Conservation (phyloP, 2,888 invertebrate genomes). For the Epistrophe grossulariae region DNA sequence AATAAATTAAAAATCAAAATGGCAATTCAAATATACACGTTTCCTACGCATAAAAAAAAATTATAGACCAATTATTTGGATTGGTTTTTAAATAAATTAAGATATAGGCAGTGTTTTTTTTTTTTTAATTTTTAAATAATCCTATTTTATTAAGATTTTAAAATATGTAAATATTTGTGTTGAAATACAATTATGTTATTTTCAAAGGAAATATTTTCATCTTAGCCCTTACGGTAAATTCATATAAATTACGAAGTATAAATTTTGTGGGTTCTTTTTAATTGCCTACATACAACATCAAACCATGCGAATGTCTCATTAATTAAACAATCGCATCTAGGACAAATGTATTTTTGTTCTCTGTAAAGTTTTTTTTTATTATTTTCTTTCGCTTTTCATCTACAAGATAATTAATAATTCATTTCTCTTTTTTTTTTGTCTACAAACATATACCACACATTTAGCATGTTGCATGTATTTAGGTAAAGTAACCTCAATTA, state of each 20-base stretch:
- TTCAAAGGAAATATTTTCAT: neutral
- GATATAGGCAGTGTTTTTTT: neutral
- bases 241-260: neutral
- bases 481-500: slow-evolving; percentile 63
- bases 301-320: slow-evolving; percentile 17
- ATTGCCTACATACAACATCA: neutral
- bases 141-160: neutral
- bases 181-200: neutral
- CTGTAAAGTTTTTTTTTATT: neutral
- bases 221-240: neutral
- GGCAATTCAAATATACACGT: slow-evolving; percentile 16
- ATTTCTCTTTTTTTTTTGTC: slow-evolving; percentile 24
- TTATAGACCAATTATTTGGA: slow-evolving; percentile 1
- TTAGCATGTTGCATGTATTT: slow-evolving; percentile 47
- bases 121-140: neutral
- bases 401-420: slow-evolving; percentile 39
- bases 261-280: slow-evolving; percentile 1
- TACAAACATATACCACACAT: slow-evolving; percentile 30
- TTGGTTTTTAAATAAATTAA: slow-evolving; percentile 14
- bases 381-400: slow-evolving; percentile 16
- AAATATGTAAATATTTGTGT: slow-evolving; percentile 3
- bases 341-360: slow-evolving; percentile 37
- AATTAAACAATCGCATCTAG: slow-evolving; percentile 50
- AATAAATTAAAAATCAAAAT: slow-evolving; percentile 32
- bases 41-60: neutral